Conservation (phyloP, 30 jellyfish, hydroid and myxozoan genomes). For the Chironex yamaguchii region DNA sequence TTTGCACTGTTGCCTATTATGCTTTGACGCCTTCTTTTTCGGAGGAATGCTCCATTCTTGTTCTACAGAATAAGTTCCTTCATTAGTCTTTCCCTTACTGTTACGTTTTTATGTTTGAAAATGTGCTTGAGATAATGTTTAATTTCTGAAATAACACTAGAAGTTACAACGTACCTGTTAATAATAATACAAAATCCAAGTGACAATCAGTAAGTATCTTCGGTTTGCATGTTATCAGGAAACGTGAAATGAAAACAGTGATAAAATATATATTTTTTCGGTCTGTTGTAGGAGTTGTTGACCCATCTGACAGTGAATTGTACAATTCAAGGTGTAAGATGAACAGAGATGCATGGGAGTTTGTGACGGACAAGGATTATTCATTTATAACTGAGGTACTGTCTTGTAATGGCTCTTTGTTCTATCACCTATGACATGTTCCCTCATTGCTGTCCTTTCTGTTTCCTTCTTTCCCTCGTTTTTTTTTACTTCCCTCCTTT, state of each 20-base stretch:
- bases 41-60: too few relatives aligned
- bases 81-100: too few relatives aligned
- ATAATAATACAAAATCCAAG: background rate
- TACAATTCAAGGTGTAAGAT: slow-evolving; percentile 61
- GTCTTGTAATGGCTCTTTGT: too few relatives aligned
- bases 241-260: background rate
- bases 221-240: background rate
- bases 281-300: slow-evolving; percentile 10
- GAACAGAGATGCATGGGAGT: slow-evolving; percentile 74
- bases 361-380: slow-evolving; percentile 23
- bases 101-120: too few relatives aligned
- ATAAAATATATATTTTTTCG: background rate
- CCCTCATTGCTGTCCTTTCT: too few relatives aligned
- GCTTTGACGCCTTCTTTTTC: too few relatives aligned
- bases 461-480: background rate
- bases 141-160: too few relatives aligned
- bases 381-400: slow-evolving; percentile 78
- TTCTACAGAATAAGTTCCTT: too few relatives aligned
- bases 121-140: too few relatives aligned
- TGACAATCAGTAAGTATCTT: background rate
- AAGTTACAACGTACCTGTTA: too few relatives aligned
- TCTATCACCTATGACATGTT: too few relatives aligned
- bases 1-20: too few relatives aligned
- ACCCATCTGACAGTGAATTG: slow-evolving; percentile 46
- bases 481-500: background rate